A percentile compares a stretch with the other conserved stretches of the same genome.
These are phyloP conservation scores for Diabrotica undecimpunctata DNA, from an alignment of 1,140 invertebrate species.

Conservation along the genomic window DNA sequence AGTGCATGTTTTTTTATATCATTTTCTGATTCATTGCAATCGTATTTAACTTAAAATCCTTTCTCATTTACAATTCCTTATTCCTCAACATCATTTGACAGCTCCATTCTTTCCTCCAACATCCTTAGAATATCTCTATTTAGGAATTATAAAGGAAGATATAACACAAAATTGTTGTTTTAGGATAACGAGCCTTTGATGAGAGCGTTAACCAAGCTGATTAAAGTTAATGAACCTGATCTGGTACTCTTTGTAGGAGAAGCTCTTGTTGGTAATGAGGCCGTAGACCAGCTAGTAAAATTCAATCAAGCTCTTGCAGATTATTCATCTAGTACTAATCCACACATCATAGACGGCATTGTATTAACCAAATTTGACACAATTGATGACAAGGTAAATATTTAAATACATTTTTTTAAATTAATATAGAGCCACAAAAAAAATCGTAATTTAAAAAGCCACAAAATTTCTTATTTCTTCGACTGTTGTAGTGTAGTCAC, in stretches of 20 bases:
- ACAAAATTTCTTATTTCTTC: neutral
- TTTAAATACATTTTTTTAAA: neutral
- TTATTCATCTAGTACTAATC: constrained; percentile 75
- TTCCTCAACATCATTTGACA: no score
- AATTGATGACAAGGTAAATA: constrained; percentile 91
- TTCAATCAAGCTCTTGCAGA: constrained; percentile 97
- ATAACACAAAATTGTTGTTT: constrained; percentile 6
- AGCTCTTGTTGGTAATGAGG: constrained; percentile 99
- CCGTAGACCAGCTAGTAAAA: constrained; percentile 97
- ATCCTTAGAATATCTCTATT: no score
- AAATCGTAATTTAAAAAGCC: neutral
- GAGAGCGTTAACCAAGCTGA: constrained; percentile 91
- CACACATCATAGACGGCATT: constrained; percentile 95
- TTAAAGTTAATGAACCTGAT: constrained; percentile 89
- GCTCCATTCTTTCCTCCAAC: no score
- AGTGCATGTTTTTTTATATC: no score
- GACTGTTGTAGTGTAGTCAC: neutral
- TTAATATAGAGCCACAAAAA: neutral
- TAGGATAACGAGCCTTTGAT: constrained; percentile 96
- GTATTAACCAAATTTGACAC: constrained; percentile 99
- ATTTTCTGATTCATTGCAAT: no score
- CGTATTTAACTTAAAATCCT: no score
- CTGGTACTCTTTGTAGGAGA: constrained; percentile 98
- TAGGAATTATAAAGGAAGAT: no score
- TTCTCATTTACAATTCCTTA: no score